phyloP scores from a whole-genome alignment of 2,888 invertebrate genomes.

The Lypha dubia region DNA sequence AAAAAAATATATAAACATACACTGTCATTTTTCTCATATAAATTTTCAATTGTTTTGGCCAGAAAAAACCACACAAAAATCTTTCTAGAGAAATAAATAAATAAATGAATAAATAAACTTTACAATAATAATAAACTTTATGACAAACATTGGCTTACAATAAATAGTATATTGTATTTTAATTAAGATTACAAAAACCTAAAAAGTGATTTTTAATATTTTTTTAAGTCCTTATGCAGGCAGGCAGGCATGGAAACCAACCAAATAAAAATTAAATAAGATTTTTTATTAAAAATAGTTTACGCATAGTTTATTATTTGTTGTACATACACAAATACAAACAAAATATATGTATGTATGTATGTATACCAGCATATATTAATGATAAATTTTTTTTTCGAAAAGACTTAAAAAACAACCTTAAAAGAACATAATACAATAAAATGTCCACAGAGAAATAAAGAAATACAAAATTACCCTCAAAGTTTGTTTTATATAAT shows the following conservation, averaged over 20 bases:
- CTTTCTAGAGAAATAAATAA: background rate
- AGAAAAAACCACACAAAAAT: no score
- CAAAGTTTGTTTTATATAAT: conserved; percentile 59
- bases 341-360: no score
- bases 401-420: background rate
- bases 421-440: conserved; percentile 7
- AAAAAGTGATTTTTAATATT: conserved; percentile 16
- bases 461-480: conserved; percentile 24
- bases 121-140: conserved; percentile 17
- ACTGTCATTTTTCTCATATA: background rate
- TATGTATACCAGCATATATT: background rate
- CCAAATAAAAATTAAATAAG: background rate
- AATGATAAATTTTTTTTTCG: conserved; percentile 39
- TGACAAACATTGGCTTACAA: conserved; percentile 5
- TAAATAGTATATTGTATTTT: conserved; percentile 24
- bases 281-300: conserved; percentile 43
- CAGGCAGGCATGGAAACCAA: no score
- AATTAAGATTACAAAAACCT: conserved; percentile 30
- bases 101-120: background rate
- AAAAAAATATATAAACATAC: no score
- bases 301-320: conserved; percentile 62
- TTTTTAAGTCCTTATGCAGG: background rate
- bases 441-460: background rate
- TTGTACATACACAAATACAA: background rate
- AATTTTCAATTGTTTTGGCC: background rate